Evolutionary conservation across 2,797 vertebrate species (phyloP), one percentile per base, ranked within the genome.

Genomic region (Thaleichthys pacificus): DNA sequence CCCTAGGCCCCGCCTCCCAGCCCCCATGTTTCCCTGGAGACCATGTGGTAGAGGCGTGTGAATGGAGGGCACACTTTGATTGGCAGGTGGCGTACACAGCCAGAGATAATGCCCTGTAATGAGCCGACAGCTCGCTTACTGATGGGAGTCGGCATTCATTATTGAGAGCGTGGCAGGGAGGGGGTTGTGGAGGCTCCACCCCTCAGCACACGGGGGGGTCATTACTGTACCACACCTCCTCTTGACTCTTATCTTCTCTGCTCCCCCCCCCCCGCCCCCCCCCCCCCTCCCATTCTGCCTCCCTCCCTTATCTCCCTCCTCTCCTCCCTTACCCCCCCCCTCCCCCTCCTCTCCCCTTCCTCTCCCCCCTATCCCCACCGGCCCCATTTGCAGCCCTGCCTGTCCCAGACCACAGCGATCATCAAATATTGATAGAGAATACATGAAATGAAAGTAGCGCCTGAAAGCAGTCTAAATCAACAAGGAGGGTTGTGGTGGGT

Each of bases 391-490:
- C 71, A 78, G 80, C 77, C 73, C 76, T 71, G 66, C 83, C 79
- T 66, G 71, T 17, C 81, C 80, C 80, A 79, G 70, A 78, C 77
- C 77, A 80, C 84, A 85, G 82, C 81, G 78, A 72, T 80, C 82
- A 92, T 93, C 82, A 91, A 93, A 91, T 91, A 93, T 93, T 93
- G 82, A 93, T 90, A 35, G 67, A 77, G 73, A 87, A 77, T 85
- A 79, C 85, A 88, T 91, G 42, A 47, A 47, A 56, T 56, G 84
- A 91, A 91, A 89, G 84, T 76, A 84, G 85, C 81, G 70, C 76
- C 79, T 69, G 78, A 89, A 89, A 92, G 89, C 88, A 82, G 79
- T 79, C 68, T 77, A 89, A 89, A 92, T 89, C 88, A 83, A 88
- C 89, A 35, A 7, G 32, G 77, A 72, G 32, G 15, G 72, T 87